Conservation (phyloP, 2,888 invertebrate genomes). For the Trichogramma evanescens region DNA sequence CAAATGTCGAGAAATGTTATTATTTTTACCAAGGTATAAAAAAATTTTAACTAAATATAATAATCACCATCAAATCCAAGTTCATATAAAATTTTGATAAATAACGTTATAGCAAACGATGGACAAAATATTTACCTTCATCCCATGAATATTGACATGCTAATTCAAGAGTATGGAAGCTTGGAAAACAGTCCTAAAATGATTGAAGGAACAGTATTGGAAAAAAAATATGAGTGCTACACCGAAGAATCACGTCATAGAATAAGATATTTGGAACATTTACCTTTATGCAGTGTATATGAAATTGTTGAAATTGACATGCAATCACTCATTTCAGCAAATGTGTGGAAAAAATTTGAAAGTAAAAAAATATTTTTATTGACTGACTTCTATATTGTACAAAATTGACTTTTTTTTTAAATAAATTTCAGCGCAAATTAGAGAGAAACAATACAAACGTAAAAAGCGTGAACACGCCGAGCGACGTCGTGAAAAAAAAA, state of each 20-base stretch:
- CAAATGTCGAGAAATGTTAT: conserved; percentile 53
- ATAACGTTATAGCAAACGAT: conserved; percentile 64
- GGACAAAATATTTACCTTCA: conserved; percentile 91
- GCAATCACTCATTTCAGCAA: conserved; percentile 62
- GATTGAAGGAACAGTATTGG: conserved; percentile 73
- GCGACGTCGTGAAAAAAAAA: conserved; percentile 69
- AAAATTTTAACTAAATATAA: conserved; percentile 7
- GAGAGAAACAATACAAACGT: conserved; percentile 62
- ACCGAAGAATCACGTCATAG: conserved; percentile 72
- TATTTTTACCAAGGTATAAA: conserved; percentile 76
- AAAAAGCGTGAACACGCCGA: conserved; percentile 71
- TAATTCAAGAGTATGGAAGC: conserved; percentile 78
- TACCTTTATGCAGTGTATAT: conserved; percentile 85
- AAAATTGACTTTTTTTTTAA: not conserved
- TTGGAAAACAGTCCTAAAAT: conserved; percentile 69
- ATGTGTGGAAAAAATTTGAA: not conserved
- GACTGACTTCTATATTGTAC: not conserved
- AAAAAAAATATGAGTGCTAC: conserved; percentile 80
- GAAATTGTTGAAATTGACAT: conserved; percentile 84
- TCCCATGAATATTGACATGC: conserved; percentile 81
- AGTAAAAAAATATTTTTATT: not conserved
- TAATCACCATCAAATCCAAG: conserved; percentile 8
- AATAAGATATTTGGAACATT: conserved; percentile 72
- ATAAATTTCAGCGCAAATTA: conserved; percentile 60
- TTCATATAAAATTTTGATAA: conserved; percentile 8